phyloP scores from a whole-genome alignment of 2,113 vertebrate genomes.

The Leptosomus discolor region DNA sequence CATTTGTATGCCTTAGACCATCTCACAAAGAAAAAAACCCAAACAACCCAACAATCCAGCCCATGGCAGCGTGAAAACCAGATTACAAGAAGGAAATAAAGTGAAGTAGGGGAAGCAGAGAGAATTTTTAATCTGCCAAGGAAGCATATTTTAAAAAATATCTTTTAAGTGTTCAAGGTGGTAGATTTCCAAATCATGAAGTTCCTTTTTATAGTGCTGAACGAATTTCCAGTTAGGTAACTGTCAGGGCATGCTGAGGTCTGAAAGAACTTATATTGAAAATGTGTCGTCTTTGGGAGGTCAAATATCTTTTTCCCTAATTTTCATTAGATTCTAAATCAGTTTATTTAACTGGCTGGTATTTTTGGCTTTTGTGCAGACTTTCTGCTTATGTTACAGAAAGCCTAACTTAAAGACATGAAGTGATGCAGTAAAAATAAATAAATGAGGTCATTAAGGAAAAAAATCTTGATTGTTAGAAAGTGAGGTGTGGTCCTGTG shows the following conservation, averaged over 20 bases:
- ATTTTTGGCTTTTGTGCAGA: not conserved
- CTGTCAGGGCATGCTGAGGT: not conserved
- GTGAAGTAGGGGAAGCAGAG: not conserved
- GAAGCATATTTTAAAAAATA: not conserved
- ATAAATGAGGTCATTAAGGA: not conserved
- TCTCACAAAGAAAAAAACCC: not conserved
- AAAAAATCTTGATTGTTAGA: not conserved
- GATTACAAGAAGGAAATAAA: not conserved
- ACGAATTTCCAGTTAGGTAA: not conserved
- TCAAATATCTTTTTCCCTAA: not conserved
- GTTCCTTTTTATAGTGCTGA: not conserved
- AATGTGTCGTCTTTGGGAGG: not conserved
- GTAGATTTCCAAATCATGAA: not conserved
- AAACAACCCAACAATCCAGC: not conserved
- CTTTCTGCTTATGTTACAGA: not conserved
- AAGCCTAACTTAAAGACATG: not conserved
- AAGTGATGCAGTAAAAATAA: not conserved
- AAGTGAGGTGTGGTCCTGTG: slow-evolving; percentile 29
- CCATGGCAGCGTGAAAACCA: not conserved
- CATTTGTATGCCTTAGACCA: not conserved
- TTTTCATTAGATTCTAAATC: not conserved
- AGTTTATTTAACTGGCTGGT: not conserved
- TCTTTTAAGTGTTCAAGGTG: not conserved
- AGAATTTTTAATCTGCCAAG: not conserved
- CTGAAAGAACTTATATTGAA: not conserved